Percentiles rank a stretch among this genome's conserved stretches.
phyloP scores from a whole-genome alignment of 1,140 invertebrate species.

The Pseudomyrmex dendroicus region DNA sequence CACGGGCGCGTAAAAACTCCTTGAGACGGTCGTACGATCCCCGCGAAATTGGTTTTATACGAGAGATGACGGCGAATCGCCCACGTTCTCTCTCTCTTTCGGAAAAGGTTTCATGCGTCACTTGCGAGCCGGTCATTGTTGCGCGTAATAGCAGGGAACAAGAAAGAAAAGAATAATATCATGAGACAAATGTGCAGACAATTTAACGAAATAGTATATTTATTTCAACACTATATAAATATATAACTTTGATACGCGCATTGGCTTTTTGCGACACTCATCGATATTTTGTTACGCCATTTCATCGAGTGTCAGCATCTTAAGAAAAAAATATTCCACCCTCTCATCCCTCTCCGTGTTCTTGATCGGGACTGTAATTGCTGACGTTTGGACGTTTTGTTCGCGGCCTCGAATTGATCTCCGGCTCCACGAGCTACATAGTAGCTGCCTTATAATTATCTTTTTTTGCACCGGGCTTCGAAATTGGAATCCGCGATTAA shows the following conservation, averaged over 20 bases:
- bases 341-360: not conserved
- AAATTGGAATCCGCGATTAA: constrained; percentile 33
- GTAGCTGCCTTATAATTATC: constrained; percentile 37
- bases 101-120: constrained; percentile 36
- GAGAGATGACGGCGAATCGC: constrained; percentile 47
- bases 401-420: constrained; percentile 25
- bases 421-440: constrained; percentile 17
- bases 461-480: constrained; percentile 29
- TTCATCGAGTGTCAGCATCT: constrained; percentile 20
- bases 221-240: not conserved
- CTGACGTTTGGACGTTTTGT: not conserved
- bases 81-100: constrained; percentile 10
- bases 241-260: not conserved
- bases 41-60: constrained; percentile 71
- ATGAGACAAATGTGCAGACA: not conserved
- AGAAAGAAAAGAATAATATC: not conserved
- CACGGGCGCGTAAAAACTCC: constrained; percentile 79
- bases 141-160: not conserved
- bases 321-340: constrained; percentile 13
- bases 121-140: constrained; percentile 29
- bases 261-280: constrained; percentile 18
- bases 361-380: not conserved
- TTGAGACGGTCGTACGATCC: constrained; percentile 71
- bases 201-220: not conserved
- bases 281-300: constrained; percentile 33